phyloP scores from a whole-genome alignment of 2,113 vertebrate species.

The Corydoras sp. region DNA sequence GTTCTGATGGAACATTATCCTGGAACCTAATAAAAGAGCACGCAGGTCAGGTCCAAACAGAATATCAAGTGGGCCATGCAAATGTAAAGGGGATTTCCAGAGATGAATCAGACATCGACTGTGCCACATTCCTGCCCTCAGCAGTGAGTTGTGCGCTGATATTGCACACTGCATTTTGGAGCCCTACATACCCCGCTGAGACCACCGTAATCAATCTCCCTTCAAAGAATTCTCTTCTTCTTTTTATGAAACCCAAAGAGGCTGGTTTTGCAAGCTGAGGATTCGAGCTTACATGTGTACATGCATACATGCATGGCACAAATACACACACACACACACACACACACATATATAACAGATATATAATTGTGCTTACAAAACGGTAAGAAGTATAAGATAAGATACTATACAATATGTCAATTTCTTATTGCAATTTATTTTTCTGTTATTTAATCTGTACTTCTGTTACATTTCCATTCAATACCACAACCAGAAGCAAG shows the following conservation, averaged over 20 bases:
- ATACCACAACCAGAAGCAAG: background rate
- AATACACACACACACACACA: no score
- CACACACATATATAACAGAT: no score
- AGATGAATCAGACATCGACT: constrained; percentile 20
- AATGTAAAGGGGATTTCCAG: constrained; percentile 39
- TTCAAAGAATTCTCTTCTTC: constrained; percentile 22
- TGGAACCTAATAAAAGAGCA: constrained; percentile 26
- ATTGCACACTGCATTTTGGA: constrained; percentile 17
- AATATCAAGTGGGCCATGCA: constrained; percentile 15
- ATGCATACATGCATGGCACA: no score
- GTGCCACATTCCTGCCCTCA: constrained; percentile 37
- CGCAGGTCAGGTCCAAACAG: constrained; percentile 33
- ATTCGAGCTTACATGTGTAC: background rate
- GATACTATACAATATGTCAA: background rate
- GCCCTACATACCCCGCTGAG: constrained; percentile 16
- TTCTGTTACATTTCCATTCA: background rate
- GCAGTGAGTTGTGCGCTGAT: constrained; percentile 24
- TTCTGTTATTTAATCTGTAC: no score
- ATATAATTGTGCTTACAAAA: no score
- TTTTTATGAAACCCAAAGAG: constrained; percentile 23
- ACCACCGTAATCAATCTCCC: constrained; percentile 38
- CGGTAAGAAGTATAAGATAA: no score
- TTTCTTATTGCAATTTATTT: constrained; percentile 11
- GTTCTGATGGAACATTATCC: constrained; percentile 27
- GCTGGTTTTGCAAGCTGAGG: background rate